phyloP scores from a whole-genome alignment of 2,888 invertebrate species.

The Prosopocoilus inquinatus region DNA sequence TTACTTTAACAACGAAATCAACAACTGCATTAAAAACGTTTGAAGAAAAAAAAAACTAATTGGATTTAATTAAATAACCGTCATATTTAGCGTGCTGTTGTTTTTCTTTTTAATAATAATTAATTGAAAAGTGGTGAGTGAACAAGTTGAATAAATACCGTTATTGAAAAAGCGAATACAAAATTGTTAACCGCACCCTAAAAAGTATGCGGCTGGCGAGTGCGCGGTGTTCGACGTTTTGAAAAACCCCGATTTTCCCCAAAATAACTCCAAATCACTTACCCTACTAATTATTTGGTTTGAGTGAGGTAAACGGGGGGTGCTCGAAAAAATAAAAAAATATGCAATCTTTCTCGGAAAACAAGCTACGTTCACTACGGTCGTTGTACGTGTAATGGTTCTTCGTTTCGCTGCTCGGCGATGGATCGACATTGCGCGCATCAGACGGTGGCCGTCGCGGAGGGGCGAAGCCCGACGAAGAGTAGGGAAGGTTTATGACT shows the following conservation, averaged over 20 bases:
- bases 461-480: background rate
- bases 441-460: background rate
- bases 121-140: background rate
- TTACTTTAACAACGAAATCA: too few species aligned
- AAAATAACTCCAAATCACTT: background rate
- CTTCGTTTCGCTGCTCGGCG: too few species aligned
- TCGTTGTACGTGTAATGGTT: background rate
- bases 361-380: background rate
- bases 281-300: background rate
- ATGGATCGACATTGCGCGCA: background rate
- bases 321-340: background rate
- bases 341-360: background rate
- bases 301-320: background rate
- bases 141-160: background rate
- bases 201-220: background rate
- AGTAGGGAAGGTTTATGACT: background rate
- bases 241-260: background rate
- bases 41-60: background rate
- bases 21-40: too few species aligned
- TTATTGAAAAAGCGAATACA: background rate
- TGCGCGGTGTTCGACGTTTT: background rate
- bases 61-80: background rate
- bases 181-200: conserved; percentile 4
- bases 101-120: background rate
- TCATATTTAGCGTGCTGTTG: background rate